A percentile compares a stretch with the other conserved stretches of the same genome.
phyloP scores from a whole-genome alignment of 1,140 invertebrate species.

The Orchesella cincta region DNA sequence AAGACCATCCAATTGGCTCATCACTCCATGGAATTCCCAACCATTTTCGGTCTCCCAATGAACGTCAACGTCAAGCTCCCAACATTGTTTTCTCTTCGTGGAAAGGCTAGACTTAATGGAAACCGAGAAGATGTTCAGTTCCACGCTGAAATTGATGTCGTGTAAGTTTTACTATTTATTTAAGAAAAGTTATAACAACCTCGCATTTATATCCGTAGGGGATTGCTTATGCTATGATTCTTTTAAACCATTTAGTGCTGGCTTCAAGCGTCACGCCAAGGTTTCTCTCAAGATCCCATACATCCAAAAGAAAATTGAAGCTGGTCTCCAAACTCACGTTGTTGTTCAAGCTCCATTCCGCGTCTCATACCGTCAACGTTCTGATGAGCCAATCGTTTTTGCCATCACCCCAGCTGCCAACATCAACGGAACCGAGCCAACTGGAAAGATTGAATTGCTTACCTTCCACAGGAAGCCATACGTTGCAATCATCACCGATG shows the following conservation, averaged over 20 bases:
- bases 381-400: conserved; percentile 30
- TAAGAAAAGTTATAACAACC: no score
- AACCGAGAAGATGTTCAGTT: conserved; percentile 32
- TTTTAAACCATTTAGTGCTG: conserved; percentile 40
- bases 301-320: conserved; percentile 43
- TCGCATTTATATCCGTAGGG: not conserved
- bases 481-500: conserved; percentile 48
- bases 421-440: conserved; percentile 23
- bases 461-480: conserved; percentile 48
- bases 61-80: conserved; percentile 40
- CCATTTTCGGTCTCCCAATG: conserved; percentile 45
- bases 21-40: conserved; percentile 42
- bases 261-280: conserved; percentile 44
- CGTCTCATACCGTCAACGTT: conserved; percentile 30
- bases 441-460: conserved; percentile 41
- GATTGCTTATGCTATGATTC: no score
- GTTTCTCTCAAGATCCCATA: conserved; percentile 48
- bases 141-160: conserved; percentile 43
- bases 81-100: conserved; percentile 44
- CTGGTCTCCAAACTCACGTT: conserved; percentile 45
- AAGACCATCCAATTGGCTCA: conserved; percentile 41
- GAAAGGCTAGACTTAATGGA: conserved; percentile 39
- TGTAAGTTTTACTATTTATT: no score
- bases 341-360: conserved; percentile 43
- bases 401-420: conserved; percentile 47